Evolutionary conservation across 2,888 invertebrate species (phyloP).

Genomic region (Melikaiella ostensackeni): DNA sequence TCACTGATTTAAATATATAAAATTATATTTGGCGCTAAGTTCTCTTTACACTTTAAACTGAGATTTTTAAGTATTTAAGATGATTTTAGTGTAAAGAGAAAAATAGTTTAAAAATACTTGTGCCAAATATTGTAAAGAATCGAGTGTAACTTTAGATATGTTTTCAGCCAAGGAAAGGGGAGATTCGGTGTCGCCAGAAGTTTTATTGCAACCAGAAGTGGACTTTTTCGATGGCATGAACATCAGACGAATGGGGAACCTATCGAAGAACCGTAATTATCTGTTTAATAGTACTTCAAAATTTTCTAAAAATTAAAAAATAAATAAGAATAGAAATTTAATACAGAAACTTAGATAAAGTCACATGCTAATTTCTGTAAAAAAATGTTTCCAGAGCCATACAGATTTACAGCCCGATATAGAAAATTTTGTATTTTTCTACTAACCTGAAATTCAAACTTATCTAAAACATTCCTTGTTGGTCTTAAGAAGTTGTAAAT

Average conservation of each 20-base stretch:
- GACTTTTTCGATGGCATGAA: slow-evolving; percentile 92
- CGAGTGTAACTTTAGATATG: slow-evolving; percentile 54
- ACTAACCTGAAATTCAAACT: too few species aligned
- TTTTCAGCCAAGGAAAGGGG: slow-evolving; percentile 91
- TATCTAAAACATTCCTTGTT: too few species aligned
- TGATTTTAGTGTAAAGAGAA: slow-evolving; percentile 9
- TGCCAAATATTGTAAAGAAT: slow-evolving; percentile 4
- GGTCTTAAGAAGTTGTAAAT: too few species aligned
- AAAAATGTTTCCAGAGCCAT: too few species aligned
- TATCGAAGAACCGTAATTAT: slow-evolving; percentile 84
- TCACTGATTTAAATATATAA: not conserved
- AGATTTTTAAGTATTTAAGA: not conserved
- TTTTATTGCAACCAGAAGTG: slow-evolving; percentile 94
- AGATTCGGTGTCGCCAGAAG: slow-evolving; percentile 91
- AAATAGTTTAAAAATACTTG: slow-evolving; percentile 2
- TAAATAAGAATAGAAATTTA: not conserved
- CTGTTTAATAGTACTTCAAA: not conserved
- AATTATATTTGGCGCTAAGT: not conserved
- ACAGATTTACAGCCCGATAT: too few species aligned
- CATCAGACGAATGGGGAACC: slow-evolving; percentile 81
- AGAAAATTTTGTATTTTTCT: too few species aligned
- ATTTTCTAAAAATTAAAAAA: not conserved
- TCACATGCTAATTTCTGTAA: too few species aligned
- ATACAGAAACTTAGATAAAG: too few species aligned
- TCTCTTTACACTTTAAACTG: not conserved